Percentiles rank a stretch among this genome's conserved stretches.
Conservation (phyloP, 2,888 invertebrate species). For the Hirtodrosophila histrioides region DNA sequence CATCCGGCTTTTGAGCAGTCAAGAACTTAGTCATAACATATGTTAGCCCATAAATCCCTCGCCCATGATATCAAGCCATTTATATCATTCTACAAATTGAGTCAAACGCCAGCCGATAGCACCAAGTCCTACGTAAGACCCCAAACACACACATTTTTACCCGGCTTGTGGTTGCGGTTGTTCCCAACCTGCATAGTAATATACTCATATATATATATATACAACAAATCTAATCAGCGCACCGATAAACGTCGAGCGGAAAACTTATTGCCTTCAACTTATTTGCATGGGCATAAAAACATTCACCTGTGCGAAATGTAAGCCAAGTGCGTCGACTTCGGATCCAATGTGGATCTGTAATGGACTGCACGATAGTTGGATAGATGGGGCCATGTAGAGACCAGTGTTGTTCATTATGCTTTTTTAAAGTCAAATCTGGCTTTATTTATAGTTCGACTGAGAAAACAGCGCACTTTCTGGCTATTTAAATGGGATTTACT, state of each 20-base stretch:
- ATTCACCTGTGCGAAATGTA: constrained; percentile 24
- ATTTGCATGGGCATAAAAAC: constrained; percentile 38
- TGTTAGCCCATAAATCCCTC: constrained; percentile 33
- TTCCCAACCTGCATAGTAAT: constrained; percentile 25
- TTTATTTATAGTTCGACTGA: too few species aligned
- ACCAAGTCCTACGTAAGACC: constrained; percentile 35
- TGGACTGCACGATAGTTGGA: not conserved
- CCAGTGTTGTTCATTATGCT: too few species aligned
- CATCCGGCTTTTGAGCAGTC: not conserved
- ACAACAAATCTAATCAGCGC: constrained; percentile 48
- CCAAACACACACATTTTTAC: constrained; percentile 23
- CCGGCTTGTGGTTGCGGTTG: constrained; percentile 19
- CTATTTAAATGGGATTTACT: too few species aligned
- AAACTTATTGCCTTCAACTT: constrained; percentile 16
- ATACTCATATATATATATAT: constrained; percentile 13
- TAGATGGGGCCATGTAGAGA: too few species aligned
- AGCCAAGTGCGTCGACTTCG: constrained; percentile 29
- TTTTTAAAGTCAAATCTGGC: too few species aligned
- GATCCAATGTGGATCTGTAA: constrained; percentile 15
- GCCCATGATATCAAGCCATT: constrained; percentile 39
- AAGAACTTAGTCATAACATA: constrained; percentile 39
- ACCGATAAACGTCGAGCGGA: constrained; percentile 33
- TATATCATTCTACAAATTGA: constrained; percentile 29
- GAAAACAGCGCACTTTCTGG: too few species aligned
- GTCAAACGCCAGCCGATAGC: constrained; percentile 38